Base-by-base conservation (phyloP, 2,797 vertebrate species). In the Sebastes glaucus region DNA sequence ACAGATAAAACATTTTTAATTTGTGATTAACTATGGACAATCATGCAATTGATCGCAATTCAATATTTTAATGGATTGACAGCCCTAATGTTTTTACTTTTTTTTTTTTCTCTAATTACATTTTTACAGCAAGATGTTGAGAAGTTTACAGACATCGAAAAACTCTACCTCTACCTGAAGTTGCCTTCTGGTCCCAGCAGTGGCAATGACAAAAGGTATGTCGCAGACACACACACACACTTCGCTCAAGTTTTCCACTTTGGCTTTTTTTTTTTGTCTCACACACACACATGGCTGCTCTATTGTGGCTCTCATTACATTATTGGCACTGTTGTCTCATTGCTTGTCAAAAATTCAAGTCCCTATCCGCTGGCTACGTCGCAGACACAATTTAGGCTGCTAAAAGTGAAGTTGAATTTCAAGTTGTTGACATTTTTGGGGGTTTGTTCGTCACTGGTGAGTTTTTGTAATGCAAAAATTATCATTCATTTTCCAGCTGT, bases 151-250 rank as follows among this genome's bases (percentile, higher is more conserved):
- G 99, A 99, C 96, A 96, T 99, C 94, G 98, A 99, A 97, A 99
- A 99, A 97, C 99, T 99, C 99, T 99, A 99, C 99, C 99, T 99
- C 98, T 99, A 99, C 97, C 98, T 99, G 96, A 98, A 99, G 96
- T 97, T 99, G 98, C 99, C 99, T 99, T 99, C 98, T 97, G 97
- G 99, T 96, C 97, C 97, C 94, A 98, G 94, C 97, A 98, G 96
- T 97, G 97, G 97, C 96, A 96, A 94, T 94, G 98, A 99, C 91
- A 99, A 99, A 97, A 98, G 98, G 99, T 99, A 96, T 46, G 79
- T 65, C 83, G 73, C 74, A 83, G 56, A 86, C 62, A 61, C 73
- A 75, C 33, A 35, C 33, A 35, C 78, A 38, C 33, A 63, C n/a
- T 81, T 25, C 3, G 71, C 49, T 56, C 46, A 35, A 62, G 57